Percentiles rank a stretch among this genome's conserved stretches.
These are phyloP conservation scores for Tribolium madens DNA, from an alignment of 1,140 invertebrate genomes.

Conservation along the genomic window DNA sequence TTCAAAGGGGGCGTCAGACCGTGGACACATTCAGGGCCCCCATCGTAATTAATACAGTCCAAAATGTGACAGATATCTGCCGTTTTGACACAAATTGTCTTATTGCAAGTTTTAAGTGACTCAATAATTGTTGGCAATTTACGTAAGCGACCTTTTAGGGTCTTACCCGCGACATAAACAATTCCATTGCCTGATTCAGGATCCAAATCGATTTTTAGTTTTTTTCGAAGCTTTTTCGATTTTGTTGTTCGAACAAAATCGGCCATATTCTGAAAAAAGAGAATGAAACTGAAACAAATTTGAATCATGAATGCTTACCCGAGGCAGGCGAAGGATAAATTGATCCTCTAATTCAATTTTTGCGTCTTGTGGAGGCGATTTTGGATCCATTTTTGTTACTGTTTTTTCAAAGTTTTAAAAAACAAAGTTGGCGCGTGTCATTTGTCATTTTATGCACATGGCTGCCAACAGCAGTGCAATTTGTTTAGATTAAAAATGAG, in stretches of 20 bases:
- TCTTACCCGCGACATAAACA: conserved; percentile 53
- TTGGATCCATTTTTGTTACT: not conserved
- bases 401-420: not conserved
- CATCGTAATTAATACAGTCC: conserved; percentile 50
- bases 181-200: conserved; percentile 42
- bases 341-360: conserved; percentile 21
- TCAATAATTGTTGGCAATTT: conserved; percentile 63
- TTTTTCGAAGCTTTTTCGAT: conserved; percentile 44
- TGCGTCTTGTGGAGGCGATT: not conserved
- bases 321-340: conserved; percentile 17
- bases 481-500: not conserved
- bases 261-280: not conserved
- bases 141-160: conserved; percentile 53
- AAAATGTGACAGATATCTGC: conserved; percentile 62
- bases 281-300: not conserved
- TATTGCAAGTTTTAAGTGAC: conserved; percentile 60
- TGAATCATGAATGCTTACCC: not conserved
- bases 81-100: conserved; percentile 58
- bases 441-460: not conserved
- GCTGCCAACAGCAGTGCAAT: not conserved
- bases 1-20: conserved; percentile 61
- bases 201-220: conserved; percentile 56
- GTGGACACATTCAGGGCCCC: conserved; percentile 49
- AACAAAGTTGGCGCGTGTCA: not conserved
- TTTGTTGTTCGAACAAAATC: conserved; percentile 9